Evolutionary conservation across 2,113 vertebrate genomes (phyloP), one percentile per base, ranked within the genome.

Genomic region (Corythornis madagascariensis): DNA sequence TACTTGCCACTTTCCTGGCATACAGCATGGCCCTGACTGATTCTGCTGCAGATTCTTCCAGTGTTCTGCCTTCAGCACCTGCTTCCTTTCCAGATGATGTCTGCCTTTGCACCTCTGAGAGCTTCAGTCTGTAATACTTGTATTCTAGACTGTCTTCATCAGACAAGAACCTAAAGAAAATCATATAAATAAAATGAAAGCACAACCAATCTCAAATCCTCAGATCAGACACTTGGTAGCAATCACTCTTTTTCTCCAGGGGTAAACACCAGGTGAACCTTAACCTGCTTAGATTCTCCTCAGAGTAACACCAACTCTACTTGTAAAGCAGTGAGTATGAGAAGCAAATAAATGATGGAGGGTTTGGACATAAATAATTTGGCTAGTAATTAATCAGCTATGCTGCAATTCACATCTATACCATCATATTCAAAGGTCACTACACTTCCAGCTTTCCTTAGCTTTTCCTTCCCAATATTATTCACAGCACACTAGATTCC

Each of bases 91-190:
- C 67, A 21, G 89, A 35, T 3, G 92, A 50, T 5, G 52, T 64
- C 61, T 66, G 28, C 31, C 94, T 91, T 40, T 98, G 96, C 50
- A 59, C 57, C 83, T 98, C 97, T 0, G 95, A 78, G 35, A 98
- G 60, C 94, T 97, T 97, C 89, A 98, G 96, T 26, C 94, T 96
- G 70, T 97, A 98, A 38, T 98, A 98, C 47, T 98, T 98, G 94
- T 97, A 97, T 48, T 98, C 98, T 25, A 97, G 95, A 53, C 98
- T 98, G 8, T 95, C 96, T 61, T 98, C 94, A 6, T 98, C 98
- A 4, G 94, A 94, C 60, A 98, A 88, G 83, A 98, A 98, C 98
- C 98, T 98, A 61, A 6, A n/a, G 8, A 25, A 63, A 69, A 48
- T 22, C 11, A 71, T 4, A 78, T 1, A 22, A 56, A 85, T 2